A percentile compares a stretch with the other conserved stretches of the same genome.
Conservation (phyloP, 2,113 vertebrate species). For the Chiloscyllium plagiosum region DNA sequence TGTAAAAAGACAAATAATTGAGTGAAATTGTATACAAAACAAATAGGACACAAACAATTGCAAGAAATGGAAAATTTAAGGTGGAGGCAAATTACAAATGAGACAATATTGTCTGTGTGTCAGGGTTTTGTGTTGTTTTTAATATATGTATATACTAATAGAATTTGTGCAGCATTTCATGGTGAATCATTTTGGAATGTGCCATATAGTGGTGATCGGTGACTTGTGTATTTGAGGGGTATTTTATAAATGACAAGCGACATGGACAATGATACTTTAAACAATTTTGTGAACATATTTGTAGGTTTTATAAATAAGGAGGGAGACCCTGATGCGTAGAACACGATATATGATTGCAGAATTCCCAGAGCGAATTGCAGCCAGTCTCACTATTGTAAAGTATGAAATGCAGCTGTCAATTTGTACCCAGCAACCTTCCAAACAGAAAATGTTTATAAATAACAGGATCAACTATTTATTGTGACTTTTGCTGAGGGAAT, state of each 20-base stretch:
- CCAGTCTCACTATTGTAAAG: not conserved
- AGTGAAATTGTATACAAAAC: not conserved
- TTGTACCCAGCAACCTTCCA: not conserved
- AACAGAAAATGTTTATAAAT: too few species aligned
- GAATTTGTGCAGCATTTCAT: not conserved
- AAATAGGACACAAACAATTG: not conserved
- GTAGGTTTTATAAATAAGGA: not conserved
- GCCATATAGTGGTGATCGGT: not conserved
- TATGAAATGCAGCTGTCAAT: not conserved
- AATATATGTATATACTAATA: not conserved
- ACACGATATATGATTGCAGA: too few species aligned
- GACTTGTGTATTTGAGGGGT: not conserved
- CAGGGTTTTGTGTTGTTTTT: not conserved
- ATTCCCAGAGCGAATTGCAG: too few species aligned
- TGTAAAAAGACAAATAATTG: not conserved
- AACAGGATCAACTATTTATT: not conserved
- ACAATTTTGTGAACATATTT: not conserved
- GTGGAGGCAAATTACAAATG: not conserved
- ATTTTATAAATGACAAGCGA: not conserved
- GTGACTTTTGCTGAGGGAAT: not conserved
- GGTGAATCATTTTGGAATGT: not conserved
- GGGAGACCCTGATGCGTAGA: too few species aligned
- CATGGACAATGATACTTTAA: not conserved
- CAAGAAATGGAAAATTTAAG: not conserved
- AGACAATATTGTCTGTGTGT: not conserved